Evolutionary conservation across 2,888 invertebrate genomes (phyloP).

Genomic region (Cephus rjabovi): DNA sequence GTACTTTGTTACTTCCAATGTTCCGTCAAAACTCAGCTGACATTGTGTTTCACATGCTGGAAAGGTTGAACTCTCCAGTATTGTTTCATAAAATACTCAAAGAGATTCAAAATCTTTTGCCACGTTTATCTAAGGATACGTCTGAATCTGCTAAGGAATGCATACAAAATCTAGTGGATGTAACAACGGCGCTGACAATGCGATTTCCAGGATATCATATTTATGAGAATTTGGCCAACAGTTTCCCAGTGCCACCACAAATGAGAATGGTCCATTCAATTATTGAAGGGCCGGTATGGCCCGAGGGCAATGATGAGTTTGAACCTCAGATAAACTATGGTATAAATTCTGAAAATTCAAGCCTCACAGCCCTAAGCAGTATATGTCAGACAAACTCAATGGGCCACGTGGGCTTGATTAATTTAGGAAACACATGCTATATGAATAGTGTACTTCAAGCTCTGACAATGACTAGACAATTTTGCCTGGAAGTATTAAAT

Average conservation of each 20-base stretch:
- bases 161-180: slow-evolving; percentile 74
- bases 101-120: slow-evolving; percentile 66
- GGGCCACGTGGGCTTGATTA: slow-evolving; percentile 80
- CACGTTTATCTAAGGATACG: slow-evolving; percentile 71
- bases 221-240: slow-evolving; percentile 58
- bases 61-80: slow-evolving; percentile 72
- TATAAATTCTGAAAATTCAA: slow-evolving; percentile 71
- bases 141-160: slow-evolving; percentile 66
- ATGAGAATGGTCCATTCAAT: slow-evolving; percentile 51
- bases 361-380: slow-evolving; percentile 85
- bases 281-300: slow-evolving; percentile 63
- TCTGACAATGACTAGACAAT: slow-evolving; percentile 83
- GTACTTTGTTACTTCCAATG: slow-evolving; percentile 70
- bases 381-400: slow-evolving; percentile 87
- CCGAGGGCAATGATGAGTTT: slow-evolving; percentile 48
- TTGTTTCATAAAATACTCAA: slow-evolving; percentile 71
- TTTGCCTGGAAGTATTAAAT: slow-evolving; percentile 75
- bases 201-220: slow-evolving; percentile 66
- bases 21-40: slow-evolving; percentile 71
- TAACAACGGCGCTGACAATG: slow-evolving; percentile 69
- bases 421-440: slow-evolving; percentile 90
- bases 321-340: slow-evolving; percentile 26
- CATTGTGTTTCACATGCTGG: slow-evolving; percentile 75
- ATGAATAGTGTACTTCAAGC: slow-evolving; percentile 91
- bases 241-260: slow-evolving; percentile 55